Percentiles rank a stretch among this genome's conserved stretches.
phyloP scores from a whole-genome alignment of 2,113 vertebrate genomes.

The Coptodon bakossiorum region DNA sequence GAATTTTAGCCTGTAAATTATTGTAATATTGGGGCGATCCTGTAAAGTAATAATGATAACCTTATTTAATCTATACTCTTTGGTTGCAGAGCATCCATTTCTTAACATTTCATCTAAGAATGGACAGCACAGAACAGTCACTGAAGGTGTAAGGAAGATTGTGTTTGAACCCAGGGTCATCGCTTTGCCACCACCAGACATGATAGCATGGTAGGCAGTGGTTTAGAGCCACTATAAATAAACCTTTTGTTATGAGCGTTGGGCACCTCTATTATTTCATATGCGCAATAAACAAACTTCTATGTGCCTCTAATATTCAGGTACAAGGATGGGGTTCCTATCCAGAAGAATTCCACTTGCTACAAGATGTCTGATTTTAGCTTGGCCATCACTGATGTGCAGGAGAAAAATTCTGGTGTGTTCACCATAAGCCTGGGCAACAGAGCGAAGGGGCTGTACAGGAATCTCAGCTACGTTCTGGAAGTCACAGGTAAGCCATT shows the following conservation, averaged over 20 bases:
- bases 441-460: constrained; percentile 58
- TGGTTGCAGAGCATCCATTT: constrained; percentile 78
- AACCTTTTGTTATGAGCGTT: neutral
- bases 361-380: constrained; percentile 66
- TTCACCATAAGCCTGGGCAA: constrained; percentile 79
- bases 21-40: neutral
- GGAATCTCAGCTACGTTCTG: constrained; percentile 79
- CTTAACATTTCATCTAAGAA: constrained; percentile 64
- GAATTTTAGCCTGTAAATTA: neutral
- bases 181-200: constrained; percentile 71
- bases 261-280: neutral
- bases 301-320: constrained; percentile 48
- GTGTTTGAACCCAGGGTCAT: constrained; percentile 75
- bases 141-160: constrained; percentile 63
- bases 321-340: constrained; percentile 80
- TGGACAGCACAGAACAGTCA: neutral
- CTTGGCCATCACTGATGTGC: constrained; percentile 74
- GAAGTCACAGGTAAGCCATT: constrained; percentile 73
- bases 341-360: constrained; percentile 74
- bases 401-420: constrained; percentile 74
- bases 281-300: neutral
- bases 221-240: neutral
- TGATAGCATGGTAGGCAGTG: constrained; percentile 72
- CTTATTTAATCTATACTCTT: neutral
- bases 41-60: neutral